Evolutionary conservation across 2,888 invertebrate species (phyloP), one percentile per base, ranked within the genome.

Genomic region (Himalopsyche anomala): DNA sequence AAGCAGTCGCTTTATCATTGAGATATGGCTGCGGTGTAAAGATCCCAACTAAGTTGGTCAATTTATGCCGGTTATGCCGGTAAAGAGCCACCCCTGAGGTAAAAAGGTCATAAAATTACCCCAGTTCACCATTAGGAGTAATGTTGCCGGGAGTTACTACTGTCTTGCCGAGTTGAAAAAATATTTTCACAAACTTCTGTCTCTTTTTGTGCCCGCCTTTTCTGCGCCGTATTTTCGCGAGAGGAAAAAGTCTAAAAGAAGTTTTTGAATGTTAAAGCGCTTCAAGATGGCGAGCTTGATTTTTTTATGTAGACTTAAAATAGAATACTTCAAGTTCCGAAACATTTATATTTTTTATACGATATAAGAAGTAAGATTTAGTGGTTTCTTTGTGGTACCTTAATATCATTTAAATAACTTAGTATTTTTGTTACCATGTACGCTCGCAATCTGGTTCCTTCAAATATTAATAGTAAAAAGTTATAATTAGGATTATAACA

Each of bases 81-180:
- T 17, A 36, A n/a, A 81, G 36, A 45, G 81, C 62, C 45, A 36
- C 36, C 81, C 51, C 81, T 42, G 11, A 51, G 51, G 81, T 54
- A 51, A 54, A 51, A 81, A 42, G 81, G 54, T 51, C 36, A 54
- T 36, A 54, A 51, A 51, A 36, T 81, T 54, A 40, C 36, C n/a
- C 82, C 38, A 42, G 56, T 36, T 56, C 17, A 28, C 56, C 38
- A 62, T 84, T 82, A 86, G 15, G 62, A 84, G 69, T 86, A 86
- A 86, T 84, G 84, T 86, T 82, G 82, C 82, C 54, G 51, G 84
- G 80, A 86, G 40, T 82, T 84, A 81, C 81, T 62, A n/a, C 62
- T 80, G 81, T 86, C 56, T 81, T 82, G 82, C 84, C 45, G 84
- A 82, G 42, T 82, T 86, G 15, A 38, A 86, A 84, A 85, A 84